Base-by-base conservation (phyloP, 2,888 invertebrate genomes). In the Bimastos eiseni region DNA sequence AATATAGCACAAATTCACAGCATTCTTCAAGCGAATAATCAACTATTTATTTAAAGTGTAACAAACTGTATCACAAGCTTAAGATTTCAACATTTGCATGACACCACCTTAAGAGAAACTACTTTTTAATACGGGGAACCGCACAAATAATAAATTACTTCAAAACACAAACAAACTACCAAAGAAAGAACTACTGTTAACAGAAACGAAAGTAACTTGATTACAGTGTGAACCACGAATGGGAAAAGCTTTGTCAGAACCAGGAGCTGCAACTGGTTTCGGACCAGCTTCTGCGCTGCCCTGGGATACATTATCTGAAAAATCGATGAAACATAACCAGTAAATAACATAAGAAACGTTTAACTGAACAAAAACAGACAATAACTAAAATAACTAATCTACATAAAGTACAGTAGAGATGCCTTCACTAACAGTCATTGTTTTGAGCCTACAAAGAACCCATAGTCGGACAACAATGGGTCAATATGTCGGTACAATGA, bases 221-320 rank as follows among this genome's bases (percentile, higher is more conserved):
- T 86, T 86, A 86, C 86, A 86, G 86, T 86, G 86, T 86, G 86
- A 86, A 24, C 86, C 86, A 86, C 86, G 86, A 34, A 86, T 86
- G 6, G 89, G 41, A 33, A 44, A 49, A 38, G 89, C 37, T 33
- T 49, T 41, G 38, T 89, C 89, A 89, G 41, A 41, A 44, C 33
- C 33, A 6, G 44, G 49, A 41, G 37, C 37, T 21, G 89, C 33
- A 41, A 34, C 44, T 21, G 44, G 33, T 21, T 89, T 89, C 44
- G 89, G 33, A 34, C 36, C 44, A 41, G 89, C 21, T 1, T 89
- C 89, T 24, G 44, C 37, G 30, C 89, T 89, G 19, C 89, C 49
- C 37, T 89, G 89, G 49, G 89, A 41, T 1, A 41, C 89, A 49
- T 49, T 41, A 49, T 89, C 89, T 89, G 44, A 44, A 89, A 89